A percentile compares a stretch with the other conserved stretches of the same genome.
phyloP scores from a whole-genome alignment of 2,797 vertebrate species.

The Phataginus tricuspis region DNA sequence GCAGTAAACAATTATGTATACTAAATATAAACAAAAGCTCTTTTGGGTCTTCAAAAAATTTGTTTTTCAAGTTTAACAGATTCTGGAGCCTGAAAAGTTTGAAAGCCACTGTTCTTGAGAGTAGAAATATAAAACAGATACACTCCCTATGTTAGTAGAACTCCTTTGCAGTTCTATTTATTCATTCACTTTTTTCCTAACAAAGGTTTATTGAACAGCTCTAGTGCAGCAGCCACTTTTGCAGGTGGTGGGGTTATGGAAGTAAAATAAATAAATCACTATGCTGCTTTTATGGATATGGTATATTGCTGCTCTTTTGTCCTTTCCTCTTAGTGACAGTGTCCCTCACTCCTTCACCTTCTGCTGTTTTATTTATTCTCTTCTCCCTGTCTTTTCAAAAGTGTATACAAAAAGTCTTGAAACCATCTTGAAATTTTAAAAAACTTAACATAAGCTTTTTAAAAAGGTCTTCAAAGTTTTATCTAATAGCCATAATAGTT shows the following conservation, averaged over 20 bases:
- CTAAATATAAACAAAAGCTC: neutral
- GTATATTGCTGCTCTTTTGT: neutral
- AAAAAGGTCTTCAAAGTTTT: neutral
- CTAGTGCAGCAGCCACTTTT: neutral
- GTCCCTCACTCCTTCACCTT: neutral
- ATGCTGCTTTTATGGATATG: neutral
- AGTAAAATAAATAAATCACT: neutral
- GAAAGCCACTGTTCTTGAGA: neutral
- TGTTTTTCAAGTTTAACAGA: neutral
- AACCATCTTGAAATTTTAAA: neutral
- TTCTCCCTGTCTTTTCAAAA: neutral
- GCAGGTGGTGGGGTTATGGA: neutral
- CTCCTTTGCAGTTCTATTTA: neutral
- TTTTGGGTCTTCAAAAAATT: neutral
- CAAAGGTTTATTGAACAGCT: neutral
- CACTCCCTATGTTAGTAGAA: neutral
- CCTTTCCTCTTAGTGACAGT: neutral
- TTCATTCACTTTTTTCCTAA: neutral
- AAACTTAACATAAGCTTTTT: neutral
- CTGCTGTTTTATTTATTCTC: neutral
- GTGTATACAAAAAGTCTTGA: neutral
- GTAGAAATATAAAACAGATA: neutral
- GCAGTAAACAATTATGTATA: neutral
- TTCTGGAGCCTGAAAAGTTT: neutral
- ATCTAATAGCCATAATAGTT: neutral